Base-by-base conservation (phyloP, 2,888 invertebrate species). In the Rambutsinella grinnellia region DNA sequence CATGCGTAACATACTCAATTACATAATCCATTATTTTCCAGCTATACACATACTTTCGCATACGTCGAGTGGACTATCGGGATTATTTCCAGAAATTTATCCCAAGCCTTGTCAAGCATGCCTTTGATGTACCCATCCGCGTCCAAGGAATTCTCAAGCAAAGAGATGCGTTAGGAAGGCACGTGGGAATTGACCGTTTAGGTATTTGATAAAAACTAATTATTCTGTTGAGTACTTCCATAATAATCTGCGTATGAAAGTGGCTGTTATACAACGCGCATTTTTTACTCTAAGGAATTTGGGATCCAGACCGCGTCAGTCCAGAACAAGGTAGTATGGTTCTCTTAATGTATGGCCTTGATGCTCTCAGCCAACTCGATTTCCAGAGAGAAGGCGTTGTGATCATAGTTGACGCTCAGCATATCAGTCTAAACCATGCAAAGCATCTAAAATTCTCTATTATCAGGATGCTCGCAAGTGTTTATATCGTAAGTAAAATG, bases 131-230 rank as follows among this genome's bases (percentile, higher is more conserved):
- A 15, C 71, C 71, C n/a, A 51, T 71, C 2, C 57, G 71, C 2
- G 65, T 71, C 0, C 71, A 71, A 28, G 78, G 78, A 17, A 46
- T 71, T 17, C 57, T 78, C 0, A 78, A 78, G 54, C 10, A 68
- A 0, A 61, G 72, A 19, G 78, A 78, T 46, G 17, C 60, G 0
- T 19, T 72, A 19, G 78, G 78, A 62, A 54, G 78, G 54, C 6
- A 63, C 6, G 67, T 78, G 10, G 71, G 72, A 44, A 71, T 71
- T 21, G 71, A 71, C 49, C 57, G 71, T 26, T 58, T 71, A 51
- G 71, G 71, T 71, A 70, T 0, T n/a, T n/a, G n/a, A n/a, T n/a
- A n/a, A 51, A 13, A 44, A 44, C 44, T 13, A 8, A 28, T 5
- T n/a, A 28, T 24, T 26, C 28, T 58, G 1, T 17, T 15, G 27